Base-by-base conservation (phyloP, 2,888 invertebrate species). In the Clostera curtula region DNA sequence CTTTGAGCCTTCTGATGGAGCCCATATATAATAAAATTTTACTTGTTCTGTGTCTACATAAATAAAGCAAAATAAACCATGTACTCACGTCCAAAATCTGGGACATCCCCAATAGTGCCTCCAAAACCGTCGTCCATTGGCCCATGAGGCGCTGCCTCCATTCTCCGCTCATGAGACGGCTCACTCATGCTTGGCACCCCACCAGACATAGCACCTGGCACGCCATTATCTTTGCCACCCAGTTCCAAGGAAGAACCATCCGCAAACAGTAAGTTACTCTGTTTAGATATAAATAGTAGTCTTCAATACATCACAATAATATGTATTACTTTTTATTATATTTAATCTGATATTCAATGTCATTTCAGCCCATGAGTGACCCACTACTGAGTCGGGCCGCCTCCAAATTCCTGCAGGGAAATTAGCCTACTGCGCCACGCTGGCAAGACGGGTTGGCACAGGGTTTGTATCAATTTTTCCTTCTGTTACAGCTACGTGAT, bases 61-160 rank as follows among this genome's bases (percentile, higher is more conserved):
- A n/a, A n/a, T n/a, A n/a, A n/a, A n/a, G n/a, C n/a, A n/a, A n/a
- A n/a, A n/a, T n/a, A n/a, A n/a, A n/a, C n/a, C n/a, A n/a, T 25
- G 15, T 7, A 75, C 88, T 80, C 70, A 92, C 92, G 91, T 64
- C 93, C 93, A 63, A 94, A 93, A 60, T 93, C 93, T 45, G 90
- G 90, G 2, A 93, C 93, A 56, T 93, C 92, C 1, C 93, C 92
- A 24, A 93, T 87, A 44, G 90, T 88, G 8, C 89, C 92, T 11
- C 93, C 94, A 74, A 97, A 97, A 5, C 93, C 95, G 67, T 96
- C 96, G 56, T 95, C 95, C 54, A 91, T 77, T 26, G 62, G 87
- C 12, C 89, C 89, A 7, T 91, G 90, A 3, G 91, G 89, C 39
- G 91, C 91, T 23, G 90, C 86, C 62, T 91, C 91, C 82, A 91